Percentiles rank a stretch among this genome's conserved stretches.
phyloP scores from a whole-genome alignment of 2,797 vertebrate species.

The Urophycis tenuis region DNA sequence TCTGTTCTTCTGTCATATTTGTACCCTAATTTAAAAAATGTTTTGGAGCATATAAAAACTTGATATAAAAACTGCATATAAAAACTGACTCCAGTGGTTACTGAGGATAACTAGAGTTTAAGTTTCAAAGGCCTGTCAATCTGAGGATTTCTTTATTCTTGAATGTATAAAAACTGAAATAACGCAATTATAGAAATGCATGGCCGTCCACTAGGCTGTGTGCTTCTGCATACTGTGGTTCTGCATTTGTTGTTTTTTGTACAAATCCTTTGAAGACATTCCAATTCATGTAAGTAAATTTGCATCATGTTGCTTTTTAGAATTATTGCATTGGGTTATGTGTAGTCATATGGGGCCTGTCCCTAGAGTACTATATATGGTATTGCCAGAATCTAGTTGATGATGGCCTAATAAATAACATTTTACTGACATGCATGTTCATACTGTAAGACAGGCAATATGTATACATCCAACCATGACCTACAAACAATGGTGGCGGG shows the following conservation, averaged over 20 bases:
- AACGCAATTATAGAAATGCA: too few relatives aligned
- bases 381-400: neutral
- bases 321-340: neutral
- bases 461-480: slow-evolving; percentile 24
- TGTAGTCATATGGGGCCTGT: neutral
- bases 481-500: neutral
- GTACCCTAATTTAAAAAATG: neutral
- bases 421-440: neutral
- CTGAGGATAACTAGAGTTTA: too few relatives aligned
- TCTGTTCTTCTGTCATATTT: neutral
- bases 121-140: too few relatives aligned
- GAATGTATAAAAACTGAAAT: too few relatives aligned
- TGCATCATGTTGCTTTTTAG: too few relatives aligned
- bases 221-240: too few relatives aligned
- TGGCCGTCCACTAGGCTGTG: too few relatives aligned
- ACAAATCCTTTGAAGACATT: neutral
- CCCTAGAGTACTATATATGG: neutral
- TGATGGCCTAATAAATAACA: neutral
- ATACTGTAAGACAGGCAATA: slow-evolving; percentile 20
- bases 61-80: too few relatives aligned
- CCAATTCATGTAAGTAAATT: neutral
- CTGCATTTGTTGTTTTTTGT: neutral
- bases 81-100: too few relatives aligned
- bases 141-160: too few relatives aligned
- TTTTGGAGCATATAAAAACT: too few relatives aligned